phyloP scores from a whole-genome alignment of 2,797 vertebrate genomes.

The Tokudaia muenninki region DNA sequence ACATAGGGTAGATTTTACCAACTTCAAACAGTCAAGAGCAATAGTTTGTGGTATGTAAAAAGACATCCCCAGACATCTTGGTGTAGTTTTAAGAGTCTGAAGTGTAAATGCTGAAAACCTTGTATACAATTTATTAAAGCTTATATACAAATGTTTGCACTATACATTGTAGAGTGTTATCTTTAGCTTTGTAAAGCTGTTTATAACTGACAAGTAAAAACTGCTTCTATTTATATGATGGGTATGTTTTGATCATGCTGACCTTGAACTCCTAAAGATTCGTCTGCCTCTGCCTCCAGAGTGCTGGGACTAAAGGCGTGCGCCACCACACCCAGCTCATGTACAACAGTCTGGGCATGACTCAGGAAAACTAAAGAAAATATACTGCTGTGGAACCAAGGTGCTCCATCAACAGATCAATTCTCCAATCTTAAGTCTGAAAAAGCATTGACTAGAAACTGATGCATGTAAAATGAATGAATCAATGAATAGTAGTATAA shows the following conservation, averaged over 20 bases:
- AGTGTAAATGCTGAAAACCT: slow-evolving; percentile 28
- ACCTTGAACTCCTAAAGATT: background rate
- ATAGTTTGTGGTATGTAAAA: background rate
- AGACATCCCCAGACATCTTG: slow-evolving; percentile 1
- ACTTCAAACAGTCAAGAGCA: slow-evolving; percentile 59
- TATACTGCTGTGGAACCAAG: background rate
- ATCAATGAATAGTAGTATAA: background rate
- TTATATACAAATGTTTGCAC: background rate
- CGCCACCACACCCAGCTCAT: background rate
- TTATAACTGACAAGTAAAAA: slow-evolving; percentile 12
- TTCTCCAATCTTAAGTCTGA: background rate
- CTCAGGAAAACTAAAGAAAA: slow-evolving; percentile 27
- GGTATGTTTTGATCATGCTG: background rate
- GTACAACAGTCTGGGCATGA: background rate
- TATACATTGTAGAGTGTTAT: slow-evolving; percentile 6
- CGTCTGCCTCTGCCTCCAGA: background rate
- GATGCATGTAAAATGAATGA: background rate
- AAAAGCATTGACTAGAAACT: slow-evolving; percentile 17
- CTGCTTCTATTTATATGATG: background rate
- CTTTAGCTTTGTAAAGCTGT: slow-evolving; percentile 23
- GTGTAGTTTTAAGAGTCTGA: slow-evolving; percentile 29
- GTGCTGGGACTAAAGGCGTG: background rate
- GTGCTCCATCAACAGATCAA: background rate
- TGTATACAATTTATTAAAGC: slow-evolving; percentile 9
- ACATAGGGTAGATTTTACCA: slow-evolving; percentile 54